Evolutionary conservation across 53 echinoderm and acorn worm genomes (phyloP).

Genomic region (Hippasteria phrygiana): DNA sequence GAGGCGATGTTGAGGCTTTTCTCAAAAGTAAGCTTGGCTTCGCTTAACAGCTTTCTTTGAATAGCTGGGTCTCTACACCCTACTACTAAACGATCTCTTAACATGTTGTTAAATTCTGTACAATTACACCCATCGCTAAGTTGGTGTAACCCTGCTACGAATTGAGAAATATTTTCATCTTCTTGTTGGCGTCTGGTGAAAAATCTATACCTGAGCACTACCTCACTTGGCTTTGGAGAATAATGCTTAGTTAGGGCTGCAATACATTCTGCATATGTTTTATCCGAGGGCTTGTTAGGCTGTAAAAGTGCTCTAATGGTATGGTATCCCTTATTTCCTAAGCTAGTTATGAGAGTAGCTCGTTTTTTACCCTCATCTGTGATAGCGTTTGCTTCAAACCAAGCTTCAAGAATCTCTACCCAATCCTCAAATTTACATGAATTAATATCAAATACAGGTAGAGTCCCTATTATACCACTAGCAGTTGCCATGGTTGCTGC

Average conservation of each 20-base stretch:
- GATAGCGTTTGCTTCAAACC: too few species aligned
- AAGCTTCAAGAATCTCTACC: conserved; percentile 23
- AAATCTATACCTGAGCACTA: background rate
- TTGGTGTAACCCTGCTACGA: background rate
- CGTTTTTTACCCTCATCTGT: conserved; percentile 50
- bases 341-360: conserved; percentile 54
- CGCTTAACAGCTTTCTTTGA: background rate
- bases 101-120: too few species aligned
- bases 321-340: conserved; percentile 64
- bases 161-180: conserved; percentile 1
- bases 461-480: too few species aligned
- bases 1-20: conserved; percentile 11
- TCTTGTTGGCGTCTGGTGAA: background rate
- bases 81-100: conserved; percentile 3
- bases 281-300: conserved; percentile 59
- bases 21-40: conserved; percentile 9
- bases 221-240: background rate
- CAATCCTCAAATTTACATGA: conserved; percentile 1
- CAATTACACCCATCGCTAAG: conserved; percentile 19
- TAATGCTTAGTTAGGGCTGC: background rate
- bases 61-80: background rate
- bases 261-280: background rate
- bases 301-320: conserved; percentile 61
- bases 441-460: too few species aligned
- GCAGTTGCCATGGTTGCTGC: too few species aligned